Evolutionary conservation across 2,113 vertebrate genomes (phyloP).

Genomic region (Stercorarius parasiticus): DNA sequence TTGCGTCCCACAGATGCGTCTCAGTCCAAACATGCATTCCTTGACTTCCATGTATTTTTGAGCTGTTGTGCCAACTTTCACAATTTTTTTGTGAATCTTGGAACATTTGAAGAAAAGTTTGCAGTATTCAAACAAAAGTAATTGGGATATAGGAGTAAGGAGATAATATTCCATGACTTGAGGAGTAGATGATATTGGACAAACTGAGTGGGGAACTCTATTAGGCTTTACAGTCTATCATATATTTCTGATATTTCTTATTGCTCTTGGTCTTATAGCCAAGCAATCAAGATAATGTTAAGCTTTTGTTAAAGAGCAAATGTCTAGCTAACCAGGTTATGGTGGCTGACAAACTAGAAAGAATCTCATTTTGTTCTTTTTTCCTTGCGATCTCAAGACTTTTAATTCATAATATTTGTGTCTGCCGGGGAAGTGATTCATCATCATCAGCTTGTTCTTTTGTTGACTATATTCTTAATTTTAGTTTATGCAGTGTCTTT

Average conservation of each 20-base stretch:
- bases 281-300: background rate
- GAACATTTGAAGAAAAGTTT: background rate
- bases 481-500: background rate
- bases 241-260: background rate
- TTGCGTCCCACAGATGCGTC: rapidly evolving
- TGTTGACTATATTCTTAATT: background rate
- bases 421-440: background rate
- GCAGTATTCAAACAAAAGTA: background rate
- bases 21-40: background rate
- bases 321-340: background rate
- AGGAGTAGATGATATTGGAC: background rate
- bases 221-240: background rate
- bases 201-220: background rate
- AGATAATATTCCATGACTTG: background rate
- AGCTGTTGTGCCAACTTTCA: background rate
- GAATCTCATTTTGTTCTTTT: background rate
- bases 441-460: background rate
- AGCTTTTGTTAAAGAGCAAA: background rate
- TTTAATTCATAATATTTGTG: background rate
- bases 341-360: background rate
- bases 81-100: background rate
- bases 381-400: background rate
- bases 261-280: background rate
- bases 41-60: background rate
- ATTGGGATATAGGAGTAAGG: background rate